Evolutionary conservation across 64 coral and sea anemone species (phyloP).

Genomic region (Trachythela sp.): DNA sequence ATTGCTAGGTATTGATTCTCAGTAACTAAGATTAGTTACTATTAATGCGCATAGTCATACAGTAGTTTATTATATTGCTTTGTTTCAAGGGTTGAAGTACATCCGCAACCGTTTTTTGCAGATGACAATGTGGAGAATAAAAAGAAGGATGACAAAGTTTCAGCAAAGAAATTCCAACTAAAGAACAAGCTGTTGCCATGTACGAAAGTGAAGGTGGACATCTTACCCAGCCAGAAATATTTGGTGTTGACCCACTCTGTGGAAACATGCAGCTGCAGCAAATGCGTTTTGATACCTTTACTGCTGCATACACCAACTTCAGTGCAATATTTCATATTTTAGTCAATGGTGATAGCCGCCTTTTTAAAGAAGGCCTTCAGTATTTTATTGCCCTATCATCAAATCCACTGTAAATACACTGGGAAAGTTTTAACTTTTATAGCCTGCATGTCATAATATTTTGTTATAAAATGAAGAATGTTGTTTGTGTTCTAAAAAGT

Average conservation of each 20-base stretch:
- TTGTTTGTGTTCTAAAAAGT: not conserved
- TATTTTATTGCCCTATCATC: slow-evolving; percentile 27
- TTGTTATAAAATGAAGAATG: not conserved
- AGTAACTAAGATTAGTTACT: no score
- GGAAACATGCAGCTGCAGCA: not conserved
- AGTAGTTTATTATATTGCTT: no score
- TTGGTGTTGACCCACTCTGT: not conserved
- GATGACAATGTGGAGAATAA: no score
- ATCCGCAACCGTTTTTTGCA: no score
- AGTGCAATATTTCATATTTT: slow-evolving; percentile 20
- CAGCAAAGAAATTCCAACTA: not conserved
- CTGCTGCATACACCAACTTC: slow-evolving; percentile 23
- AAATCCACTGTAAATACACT: not conserved
- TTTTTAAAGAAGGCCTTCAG: slow-evolving; percentile 29
- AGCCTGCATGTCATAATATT: not conserved
- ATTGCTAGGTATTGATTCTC: no score
- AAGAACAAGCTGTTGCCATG: slow-evolving; percentile 29
- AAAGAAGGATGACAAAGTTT: no score
- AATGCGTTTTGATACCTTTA: slow-evolving; percentile 3
- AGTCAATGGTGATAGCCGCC: slow-evolving; percentile 31
- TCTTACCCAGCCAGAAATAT: not conserved
- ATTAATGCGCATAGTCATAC: no score
- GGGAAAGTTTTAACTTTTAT: not conserved
- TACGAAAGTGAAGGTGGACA: slow-evolving; percentile 23
- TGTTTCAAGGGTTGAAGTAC: no score